Evolutionary conservation across 2,888 invertebrate species (phyloP).

Genomic region (Cantharis rustica): DNA sequence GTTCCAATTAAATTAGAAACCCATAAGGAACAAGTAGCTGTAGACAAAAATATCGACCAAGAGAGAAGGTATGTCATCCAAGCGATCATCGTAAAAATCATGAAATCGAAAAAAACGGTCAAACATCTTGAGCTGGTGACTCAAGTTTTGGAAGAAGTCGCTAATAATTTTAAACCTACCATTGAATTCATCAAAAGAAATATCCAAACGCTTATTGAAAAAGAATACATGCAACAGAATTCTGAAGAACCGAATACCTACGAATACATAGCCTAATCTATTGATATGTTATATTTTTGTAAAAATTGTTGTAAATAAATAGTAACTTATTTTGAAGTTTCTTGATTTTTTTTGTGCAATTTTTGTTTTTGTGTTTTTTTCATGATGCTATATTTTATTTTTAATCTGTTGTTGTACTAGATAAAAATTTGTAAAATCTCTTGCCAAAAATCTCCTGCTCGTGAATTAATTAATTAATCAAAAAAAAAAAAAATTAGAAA

Average conservation of each 20-base stretch:
- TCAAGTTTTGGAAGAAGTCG: background rate
- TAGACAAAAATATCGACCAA: background rate
- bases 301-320: no score
- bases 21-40: background rate
- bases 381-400: no score
- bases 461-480: no score
- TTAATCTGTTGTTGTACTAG: no score
- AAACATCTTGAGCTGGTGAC: background rate
- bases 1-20: background rate
- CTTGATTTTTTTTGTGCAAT: no score
- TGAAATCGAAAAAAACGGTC: background rate
- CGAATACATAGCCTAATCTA: background rate
- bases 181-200: background rate
- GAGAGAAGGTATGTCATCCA: background rate
- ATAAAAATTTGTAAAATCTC: no score
- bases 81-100: background rate
- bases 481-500: no score
- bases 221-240: background rate
- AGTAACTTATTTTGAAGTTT: no score
- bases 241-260: background rate
- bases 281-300: background rate
- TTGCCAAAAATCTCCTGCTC: no score
- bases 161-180: background rate
- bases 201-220: background rate
- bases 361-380: no score